Percentiles rank a stretch among this genome's conserved stretches.
phyloP scores from a whole-genome alignment of 1,140 invertebrate species.

The Delia radicum region DNA sequence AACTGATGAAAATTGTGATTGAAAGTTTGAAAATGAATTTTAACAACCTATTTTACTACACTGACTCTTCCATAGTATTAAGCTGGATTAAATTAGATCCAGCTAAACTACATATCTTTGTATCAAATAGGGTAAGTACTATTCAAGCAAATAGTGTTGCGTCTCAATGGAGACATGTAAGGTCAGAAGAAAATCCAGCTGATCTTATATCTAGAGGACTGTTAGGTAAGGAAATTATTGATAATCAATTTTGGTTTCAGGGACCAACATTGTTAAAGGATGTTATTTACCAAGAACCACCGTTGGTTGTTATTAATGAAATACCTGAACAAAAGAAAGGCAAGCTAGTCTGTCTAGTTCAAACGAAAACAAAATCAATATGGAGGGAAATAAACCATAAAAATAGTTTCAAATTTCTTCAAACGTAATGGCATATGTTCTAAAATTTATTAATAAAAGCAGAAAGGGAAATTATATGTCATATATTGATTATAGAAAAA shows the following conservation, averaged over 20 bases:
- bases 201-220: neutral
- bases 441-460: no score
- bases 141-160: no score
- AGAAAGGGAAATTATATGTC: no score
- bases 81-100: constrained; percentile 13
- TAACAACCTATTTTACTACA: neutral
- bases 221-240: neutral
- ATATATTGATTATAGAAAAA: no score
- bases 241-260: neutral
- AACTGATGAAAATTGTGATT: neutral
- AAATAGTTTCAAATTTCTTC: neutral
- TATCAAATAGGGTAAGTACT: constrained; percentile 3
- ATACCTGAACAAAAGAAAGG: no score
- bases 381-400: neutral
- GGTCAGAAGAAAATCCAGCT: neutral
- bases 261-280: neutral
- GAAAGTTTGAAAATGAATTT: neutral
- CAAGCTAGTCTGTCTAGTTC: no score
- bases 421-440: neutral
- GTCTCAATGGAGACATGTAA: neutral
- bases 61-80: neutral
- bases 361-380: neutral
- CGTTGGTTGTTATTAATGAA: no score
- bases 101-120: neutral
- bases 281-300: no score